Evolutionary conservation across 2,888 invertebrate genomes (phyloP).

Genomic region (Aphidoletes aphidimyza): DNA sequence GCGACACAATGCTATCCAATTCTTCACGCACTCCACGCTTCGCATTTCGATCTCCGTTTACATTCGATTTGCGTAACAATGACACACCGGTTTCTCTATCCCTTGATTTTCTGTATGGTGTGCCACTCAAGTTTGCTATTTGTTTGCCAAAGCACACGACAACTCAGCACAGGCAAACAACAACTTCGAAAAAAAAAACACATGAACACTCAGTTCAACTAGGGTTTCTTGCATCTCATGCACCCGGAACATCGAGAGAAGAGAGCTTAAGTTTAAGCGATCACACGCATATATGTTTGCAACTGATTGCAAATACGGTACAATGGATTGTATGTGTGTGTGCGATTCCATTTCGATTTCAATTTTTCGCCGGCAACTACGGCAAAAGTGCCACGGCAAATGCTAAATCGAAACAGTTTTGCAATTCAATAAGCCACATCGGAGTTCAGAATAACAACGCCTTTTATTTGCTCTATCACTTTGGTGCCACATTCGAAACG

Average conservation of each 20-base stretch:
- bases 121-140: background rate
- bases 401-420: conserved; percentile 38
- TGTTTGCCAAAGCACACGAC: background rate
- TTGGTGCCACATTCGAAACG: background rate
- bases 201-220: too few species aligned
- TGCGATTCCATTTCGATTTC: too few species aligned
- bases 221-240: too few species aligned
- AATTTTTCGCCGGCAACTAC: too few species aligned
- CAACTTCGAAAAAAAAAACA: too few species aligned
- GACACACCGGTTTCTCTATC: background rate
- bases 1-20: too few species aligned
- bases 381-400: background rate
- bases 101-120: too few species aligned
- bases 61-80: conserved; percentile 24
- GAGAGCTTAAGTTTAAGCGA: too few species aligned
- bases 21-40: background rate
- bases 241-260: too few species aligned
- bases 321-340: background rate
- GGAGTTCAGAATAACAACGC: background rate
- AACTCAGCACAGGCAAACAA: too few species aligned
- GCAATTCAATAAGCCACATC: conserved; percentile 27
- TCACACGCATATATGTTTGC: background rate
- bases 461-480: background rate
- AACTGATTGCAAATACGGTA: conserved; percentile 15
- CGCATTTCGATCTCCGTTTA: conserved; percentile 5